A percentile compares a stretch with the other conserved stretches of the same genome.
Evolutionary conservation across 2,888 invertebrate genomes (phyloP).

Genomic region (Diarsia brunnea): DNA sequence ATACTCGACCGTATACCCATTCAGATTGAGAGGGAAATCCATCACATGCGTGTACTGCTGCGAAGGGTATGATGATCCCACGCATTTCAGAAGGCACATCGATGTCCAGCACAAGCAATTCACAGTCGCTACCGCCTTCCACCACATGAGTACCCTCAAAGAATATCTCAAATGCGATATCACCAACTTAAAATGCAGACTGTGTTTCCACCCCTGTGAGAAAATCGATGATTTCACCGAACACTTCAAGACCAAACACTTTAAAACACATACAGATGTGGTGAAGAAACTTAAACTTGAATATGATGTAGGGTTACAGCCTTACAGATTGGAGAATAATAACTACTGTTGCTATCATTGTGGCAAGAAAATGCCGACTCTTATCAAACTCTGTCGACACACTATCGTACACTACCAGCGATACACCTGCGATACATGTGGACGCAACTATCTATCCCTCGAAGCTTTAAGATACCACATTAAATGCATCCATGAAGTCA

Average conservation of each 20-base stretch:
- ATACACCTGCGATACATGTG: conserved; percentile 84
- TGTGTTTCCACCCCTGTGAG: conserved; percentile 75
- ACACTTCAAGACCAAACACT: conserved; percentile 72
- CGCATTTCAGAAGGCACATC: conserved; percentile 79
- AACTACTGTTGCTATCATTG: conserved; percentile 81
- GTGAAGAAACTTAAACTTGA: conserved; percentile 72
- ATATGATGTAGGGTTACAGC: conserved; percentile 81
- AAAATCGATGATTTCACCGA: conserved; percentile 75
- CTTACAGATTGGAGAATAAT: conserved; percentile 79
- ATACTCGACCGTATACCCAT: conserved; percentile 85
- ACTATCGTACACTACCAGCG: conserved; percentile 82
- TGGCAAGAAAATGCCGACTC: conserved; percentile 76
- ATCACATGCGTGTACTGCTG: conserved; percentile 86
- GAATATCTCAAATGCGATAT: conserved; percentile 85
- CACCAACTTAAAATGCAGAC: conserved; percentile 78
- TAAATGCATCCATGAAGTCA: conserved; percentile 76
- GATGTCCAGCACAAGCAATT: conserved; percentile 76
- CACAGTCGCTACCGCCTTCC: conserved; percentile 81
- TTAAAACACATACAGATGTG: conserved; percentile 70
- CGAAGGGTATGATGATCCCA: conserved; percentile 80
- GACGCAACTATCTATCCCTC: conserved; percentile 78
- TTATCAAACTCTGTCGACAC: conserved; percentile 81
- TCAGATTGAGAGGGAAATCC: conserved; percentile 80
- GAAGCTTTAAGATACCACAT: conserved; percentile 84
- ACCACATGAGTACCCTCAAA: conserved; percentile 77